These are phyloP conservation scores for Petrocephalus sullivani DNA, from an alignment of 2,797 vertebrate species.

Conservation along the genomic window DNA sequence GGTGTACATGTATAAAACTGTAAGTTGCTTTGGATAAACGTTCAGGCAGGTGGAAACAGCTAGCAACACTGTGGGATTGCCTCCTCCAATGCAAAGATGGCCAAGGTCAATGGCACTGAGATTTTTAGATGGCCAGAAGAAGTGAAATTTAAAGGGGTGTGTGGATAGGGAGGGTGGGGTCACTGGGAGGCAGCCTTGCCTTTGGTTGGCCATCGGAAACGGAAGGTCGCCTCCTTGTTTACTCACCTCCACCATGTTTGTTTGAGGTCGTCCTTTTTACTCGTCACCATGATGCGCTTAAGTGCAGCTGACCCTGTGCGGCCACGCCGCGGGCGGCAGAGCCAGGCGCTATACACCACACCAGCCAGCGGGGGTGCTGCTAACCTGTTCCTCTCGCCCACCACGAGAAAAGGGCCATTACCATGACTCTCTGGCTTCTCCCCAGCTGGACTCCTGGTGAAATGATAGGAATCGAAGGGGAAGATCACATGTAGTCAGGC, in stretches of 20 bases:
- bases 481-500: not conserved
- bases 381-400: not conserved
- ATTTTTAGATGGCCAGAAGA: not conserved
- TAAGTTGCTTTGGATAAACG: not conserved
- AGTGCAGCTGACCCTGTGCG: conserved; percentile 21
- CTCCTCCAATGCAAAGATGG: not conserved
- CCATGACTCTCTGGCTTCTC: not conserved
- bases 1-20: not conserved
- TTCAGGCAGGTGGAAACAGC: not conserved
- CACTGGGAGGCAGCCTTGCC: not conserved
- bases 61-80: not conserved
- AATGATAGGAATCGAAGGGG: not conserved
- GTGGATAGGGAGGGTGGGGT: not conserved
- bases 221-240: not conserved
- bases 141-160: not conserved
- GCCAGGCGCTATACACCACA: conserved; percentile 24
- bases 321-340: conserved; percentile 1
- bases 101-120: too few species aligned
- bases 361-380: not conserved
- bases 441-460: not conserved
- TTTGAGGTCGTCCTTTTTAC: not conserved
- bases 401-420: not conserved
- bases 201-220: not conserved
- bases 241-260: not conserved
- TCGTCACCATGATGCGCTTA: not conserved